These are phyloP conservation scores for Hylia prasina DNA, from an alignment of 2,113 vertebrate species.

Conservation along the genomic window DNA sequence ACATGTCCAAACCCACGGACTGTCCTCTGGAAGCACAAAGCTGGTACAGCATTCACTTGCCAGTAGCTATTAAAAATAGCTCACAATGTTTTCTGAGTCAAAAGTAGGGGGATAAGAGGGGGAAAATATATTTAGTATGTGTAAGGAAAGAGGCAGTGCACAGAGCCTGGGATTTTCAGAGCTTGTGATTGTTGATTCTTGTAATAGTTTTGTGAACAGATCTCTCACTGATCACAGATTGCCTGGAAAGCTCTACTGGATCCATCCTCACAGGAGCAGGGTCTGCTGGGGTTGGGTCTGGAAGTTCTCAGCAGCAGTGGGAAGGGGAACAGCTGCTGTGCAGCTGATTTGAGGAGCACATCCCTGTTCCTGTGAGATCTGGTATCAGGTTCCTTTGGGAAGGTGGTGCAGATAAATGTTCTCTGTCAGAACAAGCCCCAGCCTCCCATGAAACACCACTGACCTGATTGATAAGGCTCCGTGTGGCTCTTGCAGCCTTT, in stretches of 20 bases:
- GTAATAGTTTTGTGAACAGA: not conserved
- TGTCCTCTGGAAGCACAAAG: not conserved
- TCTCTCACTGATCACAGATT: too few relatives aligned
- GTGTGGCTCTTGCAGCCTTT: not conserved
- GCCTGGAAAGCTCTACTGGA: not conserved
- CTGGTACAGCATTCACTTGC: not conserved
- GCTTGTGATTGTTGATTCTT: not conserved
- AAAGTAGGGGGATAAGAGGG: not conserved
- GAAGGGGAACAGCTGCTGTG: not conserved
- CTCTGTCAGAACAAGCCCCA: not conserved
- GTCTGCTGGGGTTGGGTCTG: not conserved
- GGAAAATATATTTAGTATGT: not conserved
- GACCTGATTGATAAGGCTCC: not conserved
- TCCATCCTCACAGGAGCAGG: not conserved
- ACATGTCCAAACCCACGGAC: fast-evolving
- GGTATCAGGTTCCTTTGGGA: not conserved
- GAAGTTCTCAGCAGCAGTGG: not conserved
- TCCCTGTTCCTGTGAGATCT: not conserved
- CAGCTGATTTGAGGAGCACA: not conserved
- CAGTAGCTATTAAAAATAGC: not conserved
- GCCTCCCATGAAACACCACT: not conserved
- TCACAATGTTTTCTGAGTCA: not conserved
- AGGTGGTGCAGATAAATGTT: not conserved
- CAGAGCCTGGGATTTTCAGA: not conserved
- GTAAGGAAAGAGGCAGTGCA: not conserved